A percentile compares a stretch with the other conserved stretches of the same genome.
phyloP scores from a whole-genome alignment of 2,113 vertebrate genomes.

The Misgurnus mizolepis region DNA sequence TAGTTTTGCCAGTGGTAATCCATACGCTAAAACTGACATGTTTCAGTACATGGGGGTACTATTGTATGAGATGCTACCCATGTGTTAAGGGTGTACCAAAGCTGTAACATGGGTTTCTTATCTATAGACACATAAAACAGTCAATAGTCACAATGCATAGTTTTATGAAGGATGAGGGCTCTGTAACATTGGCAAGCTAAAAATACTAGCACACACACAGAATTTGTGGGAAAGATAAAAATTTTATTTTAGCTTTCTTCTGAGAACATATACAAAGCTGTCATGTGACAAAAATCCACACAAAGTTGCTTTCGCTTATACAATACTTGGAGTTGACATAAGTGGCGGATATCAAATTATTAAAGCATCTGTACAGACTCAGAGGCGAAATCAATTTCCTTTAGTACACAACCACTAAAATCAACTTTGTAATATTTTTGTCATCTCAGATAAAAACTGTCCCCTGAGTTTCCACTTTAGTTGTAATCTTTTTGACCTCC shows the following conservation, averaged over 20 bases:
- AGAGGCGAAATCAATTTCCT: background rate
- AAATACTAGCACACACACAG: background rate
- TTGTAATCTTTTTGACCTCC: slow-evolving; percentile 36
- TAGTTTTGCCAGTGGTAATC: no score
- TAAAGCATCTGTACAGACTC: background rate
- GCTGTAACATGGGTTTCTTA: background rate
- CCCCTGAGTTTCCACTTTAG: background rate
- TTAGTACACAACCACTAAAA: background rate
- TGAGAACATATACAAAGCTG: background rate
- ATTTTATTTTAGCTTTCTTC: background rate
- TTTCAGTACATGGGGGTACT: background rate
- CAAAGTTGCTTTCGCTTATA: background rate
- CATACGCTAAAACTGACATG: background rate
- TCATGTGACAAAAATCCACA: background rate
- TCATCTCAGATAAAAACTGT: background rate
- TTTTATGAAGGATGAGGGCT: background rate
- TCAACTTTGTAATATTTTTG: background rate
- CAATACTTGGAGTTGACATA: background rate
- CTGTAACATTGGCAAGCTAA: background rate
- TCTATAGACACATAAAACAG: background rate
- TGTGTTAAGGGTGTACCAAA: background rate
- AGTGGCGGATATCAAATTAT: background rate
- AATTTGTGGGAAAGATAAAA: background rate
- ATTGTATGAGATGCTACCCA: background rate
- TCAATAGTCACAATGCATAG: no score